Conservation (phyloP, 2,113 vertebrate species). For the Sturnira hondurensis region DNA sequence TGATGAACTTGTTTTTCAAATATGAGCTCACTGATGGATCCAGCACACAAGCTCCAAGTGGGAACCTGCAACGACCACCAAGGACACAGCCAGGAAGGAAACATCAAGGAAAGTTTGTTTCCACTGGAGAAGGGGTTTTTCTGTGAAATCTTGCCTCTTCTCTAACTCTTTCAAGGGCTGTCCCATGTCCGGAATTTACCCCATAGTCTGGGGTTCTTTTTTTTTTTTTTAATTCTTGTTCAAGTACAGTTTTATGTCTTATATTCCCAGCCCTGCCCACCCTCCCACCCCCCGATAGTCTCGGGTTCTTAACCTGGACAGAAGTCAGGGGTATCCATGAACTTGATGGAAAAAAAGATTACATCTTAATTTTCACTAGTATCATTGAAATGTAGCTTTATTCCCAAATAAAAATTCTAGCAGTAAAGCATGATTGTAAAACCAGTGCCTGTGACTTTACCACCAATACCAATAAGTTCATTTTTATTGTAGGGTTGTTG, state of each 20-base stretch:
- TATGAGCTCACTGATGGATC: neutral
- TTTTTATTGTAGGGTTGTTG: neutral
- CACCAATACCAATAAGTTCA: neutral
- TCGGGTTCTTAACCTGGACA: neutral
- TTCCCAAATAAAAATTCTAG: neutral
- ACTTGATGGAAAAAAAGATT: neutral
- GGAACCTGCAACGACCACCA: neutral
- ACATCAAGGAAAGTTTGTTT: neutral
- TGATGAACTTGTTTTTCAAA: constrained; percentile 36
- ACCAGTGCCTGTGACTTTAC: neutral
- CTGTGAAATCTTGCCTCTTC: neutral
- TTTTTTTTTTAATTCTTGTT: no score
- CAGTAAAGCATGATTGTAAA: neutral
- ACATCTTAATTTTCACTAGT: constrained; percentile 33
- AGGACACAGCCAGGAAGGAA: neutral
- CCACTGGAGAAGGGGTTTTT: neutral
- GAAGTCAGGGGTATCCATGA: neutral
- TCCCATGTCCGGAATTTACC: neutral
- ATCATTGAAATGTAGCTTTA: neutral
- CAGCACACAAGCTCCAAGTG: neutral
- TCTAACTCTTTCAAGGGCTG: neutral
- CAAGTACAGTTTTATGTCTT: no score
- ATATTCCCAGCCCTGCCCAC: no score
- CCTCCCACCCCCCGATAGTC: neutral
- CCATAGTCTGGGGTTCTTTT: neutral